Percentiles rank a stretch among this genome's conserved stretches.
Evolutionary conservation across 2,888 invertebrate species (phyloP).

Genomic region (Cataglyphis rosenhaueri): DNA sequence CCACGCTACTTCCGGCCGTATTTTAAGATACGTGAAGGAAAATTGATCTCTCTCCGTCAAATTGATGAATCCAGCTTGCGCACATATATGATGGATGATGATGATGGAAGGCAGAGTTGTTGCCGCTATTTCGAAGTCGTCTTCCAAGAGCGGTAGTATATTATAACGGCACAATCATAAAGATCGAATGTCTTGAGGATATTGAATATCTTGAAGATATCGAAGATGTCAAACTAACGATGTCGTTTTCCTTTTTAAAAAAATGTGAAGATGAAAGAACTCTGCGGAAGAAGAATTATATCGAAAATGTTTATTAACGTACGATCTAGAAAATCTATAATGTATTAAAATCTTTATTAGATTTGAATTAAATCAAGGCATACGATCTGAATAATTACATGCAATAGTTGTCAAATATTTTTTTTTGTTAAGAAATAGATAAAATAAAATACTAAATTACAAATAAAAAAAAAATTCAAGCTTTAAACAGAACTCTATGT

Average conservation of each 20-base stretch:
- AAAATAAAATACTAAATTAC: neutral
- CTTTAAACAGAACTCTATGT: neutral
- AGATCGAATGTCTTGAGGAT: neutral
- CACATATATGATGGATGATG: slow-evolving; percentile 13
- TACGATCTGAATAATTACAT: neutral
- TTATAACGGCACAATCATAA: slow-evolving; percentile 40
- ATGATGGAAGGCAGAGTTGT: slow-evolving; percentile 18
- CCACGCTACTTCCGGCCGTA: slow-evolving; percentile 5
- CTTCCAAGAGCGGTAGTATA: neutral
- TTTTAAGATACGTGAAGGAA: neutral
- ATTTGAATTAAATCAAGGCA: neutral
- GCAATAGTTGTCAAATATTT: neutral
- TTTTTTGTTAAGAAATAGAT: neutral
- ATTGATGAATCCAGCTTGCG: slow-evolving; percentile 25
- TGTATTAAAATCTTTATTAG: neutral
- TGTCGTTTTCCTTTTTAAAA: neutral
- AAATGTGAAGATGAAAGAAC: neutral
- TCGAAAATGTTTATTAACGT: neutral
- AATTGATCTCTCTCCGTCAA: slow-evolving; percentile 21
- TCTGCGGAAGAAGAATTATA: neutral
- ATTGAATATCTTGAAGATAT: neutral
- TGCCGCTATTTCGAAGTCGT: slow-evolving; percentile 27
- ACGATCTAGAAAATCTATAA: neutral
- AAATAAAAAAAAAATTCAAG: neutral
- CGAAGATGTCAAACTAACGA: neutral